Percentiles rank a stretch among this genome's conserved stretches.
Evolutionary conservation across 2,113 vertebrate species (phyloP).

Genomic region (Conger conger): DNA sequence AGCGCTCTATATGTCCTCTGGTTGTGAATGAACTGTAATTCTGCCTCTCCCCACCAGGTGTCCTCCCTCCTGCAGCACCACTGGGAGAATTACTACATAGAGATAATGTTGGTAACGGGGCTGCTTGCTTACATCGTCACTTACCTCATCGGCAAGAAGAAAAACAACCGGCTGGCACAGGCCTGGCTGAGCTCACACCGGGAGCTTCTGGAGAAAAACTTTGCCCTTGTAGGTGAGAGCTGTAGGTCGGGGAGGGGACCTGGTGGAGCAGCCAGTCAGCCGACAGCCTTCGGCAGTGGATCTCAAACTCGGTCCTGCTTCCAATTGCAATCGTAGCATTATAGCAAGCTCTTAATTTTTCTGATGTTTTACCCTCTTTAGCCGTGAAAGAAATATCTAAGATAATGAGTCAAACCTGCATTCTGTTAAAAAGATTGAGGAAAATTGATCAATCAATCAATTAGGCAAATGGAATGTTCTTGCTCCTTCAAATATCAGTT

Average conservation of each 20-base stretch:
- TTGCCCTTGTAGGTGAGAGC: slow-evolving; percentile 93
- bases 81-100: slow-evolving; percentile 99
- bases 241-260: too few species aligned
- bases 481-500: too few species aligned
- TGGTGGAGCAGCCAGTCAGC: neutral
- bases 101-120: slow-evolving; percentile 97
- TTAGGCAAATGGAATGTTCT: too few species aligned
- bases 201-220: slow-evolving; percentile 95
- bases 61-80: slow-evolving; percentile 96
- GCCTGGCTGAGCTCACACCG: slow-evolving; percentile 95
- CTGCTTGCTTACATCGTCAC: slow-evolving; percentile 98
- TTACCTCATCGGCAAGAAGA: slow-evolving; percentile 98
- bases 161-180: slow-evolving; percentile 93
- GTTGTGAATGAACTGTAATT: neutral
- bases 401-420: too few species aligned
- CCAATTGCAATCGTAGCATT: too few species aligned
- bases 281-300: too few species aligned
- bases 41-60: slow-evolving; percentile 67
- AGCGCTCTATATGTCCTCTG: neutral
- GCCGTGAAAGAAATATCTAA: too few species aligned
- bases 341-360: too few species aligned
- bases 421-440: too few species aligned
- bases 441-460: too few species aligned
- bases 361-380: too few species aligned
- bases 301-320: too few species aligned